Conservation (phyloP, 2,113 vertebrate genomes). For the Apodemus speciosus region DNA sequence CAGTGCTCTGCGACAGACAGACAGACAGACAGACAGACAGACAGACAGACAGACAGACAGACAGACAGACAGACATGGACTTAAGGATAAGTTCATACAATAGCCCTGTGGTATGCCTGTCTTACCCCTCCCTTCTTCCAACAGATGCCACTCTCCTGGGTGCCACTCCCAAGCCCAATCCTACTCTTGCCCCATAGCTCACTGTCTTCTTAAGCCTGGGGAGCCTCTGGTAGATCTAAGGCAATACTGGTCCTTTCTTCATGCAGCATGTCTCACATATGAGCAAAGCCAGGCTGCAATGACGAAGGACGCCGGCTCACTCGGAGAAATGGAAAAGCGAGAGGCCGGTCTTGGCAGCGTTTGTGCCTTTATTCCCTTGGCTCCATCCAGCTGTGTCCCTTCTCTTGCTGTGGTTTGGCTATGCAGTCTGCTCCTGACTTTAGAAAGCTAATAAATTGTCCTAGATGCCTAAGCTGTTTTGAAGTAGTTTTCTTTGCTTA, state of each 20-base stretch:
- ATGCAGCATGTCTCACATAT: background rate
- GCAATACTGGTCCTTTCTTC: background rate
- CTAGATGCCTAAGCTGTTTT: constrained; percentile 41
- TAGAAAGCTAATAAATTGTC: constrained; percentile 50
- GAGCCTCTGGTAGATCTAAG: background rate
- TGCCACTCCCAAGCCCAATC: background rate
- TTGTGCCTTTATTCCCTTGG: background rate
- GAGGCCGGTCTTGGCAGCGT: background rate
- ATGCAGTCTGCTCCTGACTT: constrained; percentile 8
- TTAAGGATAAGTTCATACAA: background rate
- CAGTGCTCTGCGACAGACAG: background rate
- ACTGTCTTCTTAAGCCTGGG: background rate
- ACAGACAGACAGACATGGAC: background rate
- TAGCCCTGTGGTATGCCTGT: background rate
- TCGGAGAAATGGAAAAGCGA: background rate
- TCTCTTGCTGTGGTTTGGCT: constrained; percentile 21
- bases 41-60: too few relatives aligned
- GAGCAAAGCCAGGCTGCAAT: background rate
- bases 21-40: background rate
- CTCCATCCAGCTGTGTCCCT: constrained; percentile 11
- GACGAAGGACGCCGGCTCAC: background rate
- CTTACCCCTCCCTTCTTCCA: background rate
- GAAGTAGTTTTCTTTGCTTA: constrained; percentile 63
- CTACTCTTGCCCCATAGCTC: background rate
- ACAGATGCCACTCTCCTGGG: background rate